These are phyloP conservation scores for Heliconius congener DNA, from an alignment of 1,140 invertebrate species.

Conservation along the genomic window DNA sequence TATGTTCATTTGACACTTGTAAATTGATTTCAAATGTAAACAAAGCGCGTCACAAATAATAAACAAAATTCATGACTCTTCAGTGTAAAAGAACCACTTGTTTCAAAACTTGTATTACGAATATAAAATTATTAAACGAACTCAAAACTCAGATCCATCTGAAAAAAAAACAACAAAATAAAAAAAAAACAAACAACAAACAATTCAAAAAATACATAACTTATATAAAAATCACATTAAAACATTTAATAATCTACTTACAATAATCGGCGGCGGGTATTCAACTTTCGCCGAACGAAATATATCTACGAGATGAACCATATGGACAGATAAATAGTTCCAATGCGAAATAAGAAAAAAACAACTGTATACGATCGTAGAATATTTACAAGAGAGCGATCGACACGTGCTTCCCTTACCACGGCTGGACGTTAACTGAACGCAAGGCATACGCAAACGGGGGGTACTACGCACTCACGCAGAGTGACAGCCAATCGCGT, in stretches of 20 bases:
- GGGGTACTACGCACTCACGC: slow-evolving; percentile 77
- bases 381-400: slow-evolving; percentile 47
- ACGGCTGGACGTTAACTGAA: slow-evolving; percentile 67
- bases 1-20: background rate
- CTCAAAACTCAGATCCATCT: slow-evolving; percentile 11
- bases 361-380: slow-evolving; percentile 59
- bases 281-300: slow-evolving; percentile 82
- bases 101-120: background rate
- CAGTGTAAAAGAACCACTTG: slow-evolving; percentile 6
- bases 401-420: slow-evolving; percentile 54
- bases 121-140: slow-evolving; percentile 3
- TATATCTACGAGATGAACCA: slow-evolving; percentile 82
- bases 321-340: slow-evolving; percentile 79
- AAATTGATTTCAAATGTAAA: slow-evolving; percentile 36
- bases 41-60: slow-evolving; percentile 41
- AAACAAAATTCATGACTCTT: slow-evolving; percentile 46
- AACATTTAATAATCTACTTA: slow-evolving; percentile 66
- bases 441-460: slow-evolving; percentile 73
- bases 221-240: slow-evolving; percentile 23
- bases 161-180: slow-evolving; percentile 41
- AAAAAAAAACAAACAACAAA: slow-evolving; percentile 51
- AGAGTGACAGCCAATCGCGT: slow-evolving; percentile 78
- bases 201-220: slow-evolving; percentile 40
- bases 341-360: slow-evolving; percentile 50
- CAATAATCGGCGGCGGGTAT: slow-evolving; percentile 80